These are phyloP conservation scores for Calvadosia cruxmelitensis DNA, from an alignment of 30 jellyfish, hydroid and myxozoan genomes.

Conservation along the genomic window DNA sequence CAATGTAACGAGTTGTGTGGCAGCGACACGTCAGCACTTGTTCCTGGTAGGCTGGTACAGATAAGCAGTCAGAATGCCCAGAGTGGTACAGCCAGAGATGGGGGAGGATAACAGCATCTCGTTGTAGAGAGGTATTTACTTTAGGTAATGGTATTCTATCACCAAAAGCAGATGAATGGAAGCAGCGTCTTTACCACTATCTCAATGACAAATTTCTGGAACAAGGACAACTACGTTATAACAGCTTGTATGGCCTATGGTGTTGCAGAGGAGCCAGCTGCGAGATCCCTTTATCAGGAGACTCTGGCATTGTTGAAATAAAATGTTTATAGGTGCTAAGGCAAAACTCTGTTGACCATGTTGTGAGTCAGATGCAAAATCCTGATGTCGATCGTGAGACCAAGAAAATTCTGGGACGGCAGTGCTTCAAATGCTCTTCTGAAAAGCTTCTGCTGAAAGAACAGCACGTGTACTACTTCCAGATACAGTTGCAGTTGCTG, in stretches of 20 bases:
- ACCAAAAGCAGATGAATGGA: not conserved
- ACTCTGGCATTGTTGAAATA: no score
- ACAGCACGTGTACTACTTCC: slow-evolving; percentile 33
- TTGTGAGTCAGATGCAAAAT: slow-evolving; percentile 25
- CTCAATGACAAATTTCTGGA: slow-evolving; percentile 10
- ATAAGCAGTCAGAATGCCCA: slow-evolving; percentile 15
- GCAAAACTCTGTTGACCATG: slow-evolving; percentile 18
- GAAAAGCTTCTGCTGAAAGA: slow-evolving; percentile 20
- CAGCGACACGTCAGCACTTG: not conserved
- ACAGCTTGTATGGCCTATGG: slow-evolving; percentile 27
- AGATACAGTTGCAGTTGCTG: slow-evolving; percentile 52
- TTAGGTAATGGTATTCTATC: not conserved
- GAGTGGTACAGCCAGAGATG: slow-evolving; percentile 25
- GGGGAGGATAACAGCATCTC: slow-evolving; percentile 32
- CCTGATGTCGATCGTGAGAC: not conserved
- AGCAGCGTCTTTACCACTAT: slow-evolving; percentile 4
- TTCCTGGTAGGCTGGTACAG: slow-evolving; percentile 60
- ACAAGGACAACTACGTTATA: not conserved
- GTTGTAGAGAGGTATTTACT: slow-evolving; percentile 7
- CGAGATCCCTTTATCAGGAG: not conserved
- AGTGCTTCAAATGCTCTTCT: slow-evolving; percentile 27
- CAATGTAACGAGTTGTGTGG: not conserved
- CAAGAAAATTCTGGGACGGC: slow-evolving; percentile 22
- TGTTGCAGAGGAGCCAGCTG: not conserved
- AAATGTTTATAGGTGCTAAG: no score